Conservation (phyloP, 2,113 vertebrate species). For the Cygnus buccinator region DNA sequence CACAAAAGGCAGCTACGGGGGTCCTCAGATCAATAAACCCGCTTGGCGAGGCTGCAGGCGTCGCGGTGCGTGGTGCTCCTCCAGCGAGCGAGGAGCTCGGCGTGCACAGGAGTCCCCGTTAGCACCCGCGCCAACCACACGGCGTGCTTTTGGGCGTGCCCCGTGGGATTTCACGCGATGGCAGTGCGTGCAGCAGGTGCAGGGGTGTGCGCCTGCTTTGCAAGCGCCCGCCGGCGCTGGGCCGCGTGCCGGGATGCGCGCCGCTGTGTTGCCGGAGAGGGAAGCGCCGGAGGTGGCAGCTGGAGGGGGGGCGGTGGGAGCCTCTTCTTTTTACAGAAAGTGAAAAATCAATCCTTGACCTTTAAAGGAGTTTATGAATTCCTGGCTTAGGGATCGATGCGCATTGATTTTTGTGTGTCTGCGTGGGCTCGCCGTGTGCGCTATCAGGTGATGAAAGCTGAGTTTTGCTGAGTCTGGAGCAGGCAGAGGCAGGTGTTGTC, state of each 20-base stretch:
- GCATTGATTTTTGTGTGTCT: constrained; percentile 77
- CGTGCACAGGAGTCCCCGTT: rapidly evolving
- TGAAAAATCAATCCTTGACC: constrained; percentile 82
- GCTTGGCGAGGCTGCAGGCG: not conserved
- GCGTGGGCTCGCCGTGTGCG: constrained; percentile 52
- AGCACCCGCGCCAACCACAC: not conserved
- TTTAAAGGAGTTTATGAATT: constrained; percentile 86
- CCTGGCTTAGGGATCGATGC: constrained; percentile 77
- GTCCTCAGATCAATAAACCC: not conserved
- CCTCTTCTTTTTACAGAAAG: constrained; percentile 70
- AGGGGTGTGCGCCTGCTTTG: rapidly evolving
- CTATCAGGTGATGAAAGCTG: constrained; percentile 59
- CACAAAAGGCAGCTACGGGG: rapidly evolving
- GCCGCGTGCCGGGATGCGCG: rapidly evolving
- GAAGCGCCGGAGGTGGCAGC: not conserved
- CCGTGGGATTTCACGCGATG: rapidly evolving
- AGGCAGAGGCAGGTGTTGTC: constrained; percentile 54
- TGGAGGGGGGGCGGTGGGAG: constrained; percentile 48
- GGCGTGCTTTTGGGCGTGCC: rapidly evolving
- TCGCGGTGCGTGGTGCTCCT: not conserved
- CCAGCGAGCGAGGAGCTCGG: not conserved
- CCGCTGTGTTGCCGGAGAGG: not conserved
- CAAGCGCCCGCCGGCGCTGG: not conserved
- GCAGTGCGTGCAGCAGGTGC: rapidly evolving
- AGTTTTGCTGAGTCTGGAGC: constrained; percentile 68